Evolutionary conservation across 2,888 invertebrate genomes (phyloP), one percentile per base, ranked within the genome.

Genomic region (Suillia variegata): DNA sequence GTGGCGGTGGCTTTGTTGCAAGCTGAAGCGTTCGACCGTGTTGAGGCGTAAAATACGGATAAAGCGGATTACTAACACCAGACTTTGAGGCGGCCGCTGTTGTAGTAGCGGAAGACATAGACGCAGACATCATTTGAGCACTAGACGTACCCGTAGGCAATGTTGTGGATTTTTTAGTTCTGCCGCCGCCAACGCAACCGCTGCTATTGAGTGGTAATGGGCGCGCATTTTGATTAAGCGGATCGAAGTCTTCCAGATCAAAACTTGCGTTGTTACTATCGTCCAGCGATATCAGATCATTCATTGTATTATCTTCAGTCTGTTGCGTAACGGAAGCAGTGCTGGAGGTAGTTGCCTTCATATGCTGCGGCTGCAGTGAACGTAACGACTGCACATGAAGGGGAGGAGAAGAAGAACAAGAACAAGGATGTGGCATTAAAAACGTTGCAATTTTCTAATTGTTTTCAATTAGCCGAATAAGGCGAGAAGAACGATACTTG

Each of bases 241-340:
- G 89, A 80, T 89, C 89, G 67, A 89, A 89, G 71, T 89, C 89
- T 67, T 89, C 88, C 50, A 86, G 75, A 68, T 82, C 83, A 69
- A 87, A 87, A 72, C 85, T 86, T 52, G 75, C 71, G 59, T 86
- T 86, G 50, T 85, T 84, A 62, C 88, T 87, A 79, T 89, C 88
- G 79, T 89, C 88, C 73, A 89, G 81, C 67, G 87, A 84, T 73
- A 89, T 89, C 64, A 89, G 82, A 82, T 89, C 88, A 74, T 85
- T 84, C 63, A 83, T 83, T 61, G 83, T 83, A 63, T 84, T 83
- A 61, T 82, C 79, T n/a, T n/a, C n/a, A n/a, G n/a, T n/a, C 20
- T 45, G 61, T 51, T 63, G 58, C n/a, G 78, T 74, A 34, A 56
- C 48, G 20, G 65, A 62, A 51, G 65, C n/a, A n/a, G n/a, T n/a